A percentile compares a stretch with the other conserved stretches of the same genome.
phyloP scores from a whole-genome alignment of 1,140 invertebrate genomes.

The Leguminivora glycinivorella region DNA sequence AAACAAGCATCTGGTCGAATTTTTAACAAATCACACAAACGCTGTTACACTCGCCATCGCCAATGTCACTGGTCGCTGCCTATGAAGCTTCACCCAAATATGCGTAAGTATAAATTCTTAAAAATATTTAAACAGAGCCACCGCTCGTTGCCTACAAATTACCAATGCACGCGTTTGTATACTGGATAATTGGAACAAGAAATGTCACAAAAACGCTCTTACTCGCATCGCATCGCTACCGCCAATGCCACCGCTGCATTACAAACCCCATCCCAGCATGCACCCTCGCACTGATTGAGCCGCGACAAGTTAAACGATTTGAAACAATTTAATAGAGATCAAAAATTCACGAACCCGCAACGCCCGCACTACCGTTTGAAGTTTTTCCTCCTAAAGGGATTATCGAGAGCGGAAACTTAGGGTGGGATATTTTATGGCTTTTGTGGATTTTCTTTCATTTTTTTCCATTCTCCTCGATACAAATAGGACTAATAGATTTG shows the following conservation, averaged over 20 bases:
- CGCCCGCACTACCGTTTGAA: conserved; percentile 78
- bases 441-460: conserved; percentile 52
- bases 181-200: too few species aligned
- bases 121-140: too few species aligned
- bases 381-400: conserved; percentile 78
- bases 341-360: conserved; percentile 72
- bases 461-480: conserved; percentile 41
- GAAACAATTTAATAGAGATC: conserved; percentile 80
- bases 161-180: too few species aligned
- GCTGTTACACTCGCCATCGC: too few species aligned
- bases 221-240: neutral
- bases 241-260: conserved; percentile 32
- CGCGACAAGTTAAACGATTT: conserved; percentile 79
- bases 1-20: too few species aligned
- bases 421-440: conserved; percentile 65
- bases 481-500: conserved; percentile 32
- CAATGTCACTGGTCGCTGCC: too few species aligned
- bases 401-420: conserved; percentile 67
- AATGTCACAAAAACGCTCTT: neutral
- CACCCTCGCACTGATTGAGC: conserved; percentile 72
- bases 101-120: too few species aligned
- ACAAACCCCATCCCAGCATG: conserved; percentile 35
- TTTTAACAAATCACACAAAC: too few species aligned
- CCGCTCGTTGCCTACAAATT: too few species aligned
- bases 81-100: too few species aligned